Percentiles rank a stretch among this genome's conserved stretches.
Conservation (phyloP, 2,113 vertebrate species). For the Dascyllus trimaculatus region DNA sequence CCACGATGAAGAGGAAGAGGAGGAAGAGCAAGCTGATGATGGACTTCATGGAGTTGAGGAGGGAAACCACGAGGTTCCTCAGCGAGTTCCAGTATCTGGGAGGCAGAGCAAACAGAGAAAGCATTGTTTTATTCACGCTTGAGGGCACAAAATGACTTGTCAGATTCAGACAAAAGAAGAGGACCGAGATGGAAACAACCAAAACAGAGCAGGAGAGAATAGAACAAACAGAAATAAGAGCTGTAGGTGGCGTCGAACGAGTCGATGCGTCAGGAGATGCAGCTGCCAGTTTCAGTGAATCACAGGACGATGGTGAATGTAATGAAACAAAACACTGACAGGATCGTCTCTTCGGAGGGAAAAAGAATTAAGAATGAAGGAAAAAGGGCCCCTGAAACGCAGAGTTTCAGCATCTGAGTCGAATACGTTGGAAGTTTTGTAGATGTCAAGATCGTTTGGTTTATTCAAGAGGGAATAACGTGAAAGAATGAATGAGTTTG, state of each 20-base stretch:
- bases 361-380: not conserved
- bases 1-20: constrained; percentile 98
- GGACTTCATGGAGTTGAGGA: constrained; percentile 99
- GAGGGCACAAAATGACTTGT: not conserved
- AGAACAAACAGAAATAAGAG: constrained; percentile 19
- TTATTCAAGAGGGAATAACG: too few relatives aligned
- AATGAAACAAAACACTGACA: constrained; percentile 42
- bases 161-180: not conserved
- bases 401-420: not conserved
- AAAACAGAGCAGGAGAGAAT: constrained; percentile 16
- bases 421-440: too few relatives aligned
- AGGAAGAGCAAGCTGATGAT: constrained; percentile 98
- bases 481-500: too few relatives aligned
- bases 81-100: constrained; percentile 97
- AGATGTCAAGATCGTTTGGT: too few relatives aligned
- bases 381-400: not conserved
- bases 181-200: not conserved
- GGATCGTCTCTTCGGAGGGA: constrained; percentile 22
- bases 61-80: constrained; percentile 95
- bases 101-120: not conserved
- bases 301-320: constrained; percentile 47
- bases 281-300: constrained; percentile 52
- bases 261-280: constrained; percentile 30
- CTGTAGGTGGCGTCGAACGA: constrained; percentile 45
- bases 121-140: not conserved